Conservation (phyloP, 1,140 invertebrate genomes). For the Microplitis demolitor region DNA sequence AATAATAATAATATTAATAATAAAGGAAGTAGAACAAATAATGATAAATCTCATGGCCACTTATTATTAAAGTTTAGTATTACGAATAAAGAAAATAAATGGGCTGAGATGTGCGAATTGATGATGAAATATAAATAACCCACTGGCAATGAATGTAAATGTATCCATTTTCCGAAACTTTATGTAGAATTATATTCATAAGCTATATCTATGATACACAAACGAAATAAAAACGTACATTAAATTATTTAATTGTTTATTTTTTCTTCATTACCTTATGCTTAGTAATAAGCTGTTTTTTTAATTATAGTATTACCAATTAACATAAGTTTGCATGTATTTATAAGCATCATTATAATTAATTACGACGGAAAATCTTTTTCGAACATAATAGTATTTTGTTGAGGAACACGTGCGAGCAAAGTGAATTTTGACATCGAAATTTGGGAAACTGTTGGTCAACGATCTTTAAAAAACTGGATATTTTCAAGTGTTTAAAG, state of each 20-base stretch:
- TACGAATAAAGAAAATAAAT: constrained; percentile 24
- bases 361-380: no score
- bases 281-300: background rate
- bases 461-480: no score
- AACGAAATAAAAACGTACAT: constrained; percentile 62
- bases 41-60: constrained; percentile 53
- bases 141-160: constrained; percentile 64
- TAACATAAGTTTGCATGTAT: no score
- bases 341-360: no score
- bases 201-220: constrained; percentile 63
- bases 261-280: constrained; percentile 15
- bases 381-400: no score
- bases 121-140: constrained; percentile 52
- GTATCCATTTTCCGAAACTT: constrained; percentile 63
- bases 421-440: no score
- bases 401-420: no score
- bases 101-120: constrained; percentile 24
- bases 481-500: no score
- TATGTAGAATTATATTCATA: constrained; percentile 65
- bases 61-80: constrained; percentile 48
- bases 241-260: constrained; percentile 47
- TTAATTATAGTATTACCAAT: no score
- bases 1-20: constrained; percentile 9
- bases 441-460: no score
- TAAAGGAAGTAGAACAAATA: constrained; percentile 12